These are phyloP conservation scores for Podocnemis expansa DNA, from an alignment of 2,113 vertebrate species.

Conservation along the genomic window DNA sequence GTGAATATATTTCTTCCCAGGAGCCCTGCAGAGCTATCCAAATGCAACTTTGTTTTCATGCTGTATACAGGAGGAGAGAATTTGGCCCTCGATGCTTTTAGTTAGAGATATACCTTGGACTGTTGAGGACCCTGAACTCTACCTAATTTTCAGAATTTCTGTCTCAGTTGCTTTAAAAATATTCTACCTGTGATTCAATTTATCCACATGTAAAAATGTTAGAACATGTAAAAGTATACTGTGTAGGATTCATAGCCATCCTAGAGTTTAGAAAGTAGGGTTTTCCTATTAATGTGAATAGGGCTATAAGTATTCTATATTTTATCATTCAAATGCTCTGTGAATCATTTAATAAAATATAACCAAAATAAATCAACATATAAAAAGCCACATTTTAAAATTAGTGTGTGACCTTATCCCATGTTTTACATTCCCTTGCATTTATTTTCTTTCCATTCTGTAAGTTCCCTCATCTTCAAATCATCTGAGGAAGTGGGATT, in stretches of 20 bases:
- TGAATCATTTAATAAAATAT: not conserved
- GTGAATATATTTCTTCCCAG: constrained; percentile 51
- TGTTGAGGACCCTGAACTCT: constrained; percentile 5
- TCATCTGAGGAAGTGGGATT: too few relatives aligned
- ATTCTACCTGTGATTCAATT: constrained; percentile 28
- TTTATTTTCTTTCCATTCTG: too few relatives aligned
- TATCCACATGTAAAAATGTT: not conserved
- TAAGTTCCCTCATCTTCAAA: too few relatives aligned
- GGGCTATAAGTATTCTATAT: not conserved
- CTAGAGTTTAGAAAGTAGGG: not conserved
- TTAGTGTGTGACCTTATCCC: too few relatives aligned
- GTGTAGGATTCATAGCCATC: not conserved
- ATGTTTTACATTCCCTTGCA: too few relatives aligned
- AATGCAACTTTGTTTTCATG: not conserved
- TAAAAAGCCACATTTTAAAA: not conserved
- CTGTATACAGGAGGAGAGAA: constrained; percentile 22
- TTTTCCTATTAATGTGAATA: not conserved
- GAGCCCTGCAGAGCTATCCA: not conserved
- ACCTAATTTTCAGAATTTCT: constrained; percentile 17
- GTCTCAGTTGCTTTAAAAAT: not conserved
- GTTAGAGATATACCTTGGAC: not conserved
- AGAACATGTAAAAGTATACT: not conserved
- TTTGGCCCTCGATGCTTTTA: constrained; percentile 47
- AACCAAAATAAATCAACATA: not conserved
- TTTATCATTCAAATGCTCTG: not conserved